phyloP scores from a whole-genome alignment of 2,888 invertebrate species.

The Synergus itoensis region DNA sequence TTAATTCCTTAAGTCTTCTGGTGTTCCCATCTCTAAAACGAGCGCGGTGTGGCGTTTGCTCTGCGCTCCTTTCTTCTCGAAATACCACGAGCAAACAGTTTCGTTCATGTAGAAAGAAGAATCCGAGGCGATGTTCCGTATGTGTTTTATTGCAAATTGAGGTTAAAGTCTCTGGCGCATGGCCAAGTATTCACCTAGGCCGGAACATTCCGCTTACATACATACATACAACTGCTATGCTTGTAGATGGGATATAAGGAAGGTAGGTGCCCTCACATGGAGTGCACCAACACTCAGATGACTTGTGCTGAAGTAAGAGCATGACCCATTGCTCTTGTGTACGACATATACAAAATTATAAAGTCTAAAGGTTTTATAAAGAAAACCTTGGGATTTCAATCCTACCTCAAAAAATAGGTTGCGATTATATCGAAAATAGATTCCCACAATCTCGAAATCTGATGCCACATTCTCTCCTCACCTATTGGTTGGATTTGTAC shows the following conservation, averaged over 20 bases:
- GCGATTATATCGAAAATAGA: too few relatives aligned
- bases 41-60: slow-evolving; percentile 28
- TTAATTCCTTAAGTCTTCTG: slow-evolving; percentile 21
- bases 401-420: too few relatives aligned
- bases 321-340: slow-evolving; percentile 27
- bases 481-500: too few relatives aligned
- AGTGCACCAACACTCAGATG: slow-evolving; percentile 17
- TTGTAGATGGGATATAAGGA: neutral
- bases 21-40: neutral
- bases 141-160: slow-evolving; percentile 74
- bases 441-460: too few relatives aligned
- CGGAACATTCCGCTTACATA: slow-evolving; percentile 62
- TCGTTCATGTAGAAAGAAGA: slow-evolving; percentile 57
- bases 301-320: neutral
- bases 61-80: slow-evolving; percentile 42
- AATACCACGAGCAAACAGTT: slow-evolving; percentile 45
- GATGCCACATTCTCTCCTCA: too few relatives aligned
- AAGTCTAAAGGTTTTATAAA: neutral
- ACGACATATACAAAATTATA: neutral
- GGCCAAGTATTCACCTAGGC: slow-evolving; percentile 70
- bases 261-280: slow-evolving; percentile 25
- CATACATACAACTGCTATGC: slow-evolving; percentile 24
- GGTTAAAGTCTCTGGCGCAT: slow-evolving; percentile 73
- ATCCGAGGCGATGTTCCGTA: slow-evolving; percentile 50
- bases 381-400: neutral